Base-by-base conservation (phyloP, 2,888 invertebrate species). In the Vannuccia rotundouncinata region DNA sequence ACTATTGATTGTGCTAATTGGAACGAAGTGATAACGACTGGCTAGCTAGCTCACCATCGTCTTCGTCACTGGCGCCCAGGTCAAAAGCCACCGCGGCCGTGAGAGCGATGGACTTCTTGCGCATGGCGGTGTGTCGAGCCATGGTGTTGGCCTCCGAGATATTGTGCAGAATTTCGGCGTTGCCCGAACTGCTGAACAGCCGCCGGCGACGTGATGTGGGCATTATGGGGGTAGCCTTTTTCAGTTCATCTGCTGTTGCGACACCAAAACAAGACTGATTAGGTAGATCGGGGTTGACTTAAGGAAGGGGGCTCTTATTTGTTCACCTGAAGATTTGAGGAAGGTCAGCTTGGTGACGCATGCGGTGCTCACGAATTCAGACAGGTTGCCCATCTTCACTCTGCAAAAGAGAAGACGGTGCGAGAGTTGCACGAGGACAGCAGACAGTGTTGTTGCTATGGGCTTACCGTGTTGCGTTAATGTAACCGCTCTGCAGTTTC, bases 301-400 rank as follows among this genome's bases (percentile, higher is more conserved):
- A 5, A 45, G 5, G 45, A 45, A 45, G 45, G 17, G 5, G 45
- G 10, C 5, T 10, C 22, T 13, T n/a, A 73, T 29, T 22, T 10
- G 60, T 59, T 79, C 78, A 79, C 79, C 79, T 2, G 74, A 25
- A 10, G 79, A 79, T 31, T 79, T 76, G 83, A 98, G 90, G 87
- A 97, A 98, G 88, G 95, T 96, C 83, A 99, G 90, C 89, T 97
- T 96, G 0, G 96, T 96, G 75, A 99, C 94, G 82, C 97, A 98
- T 0, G 98, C 98, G 0, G 99, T 99, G 85, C 93, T 96, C 81
- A 98, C 89, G 88, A 99, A 99, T 84, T 98, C 97, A 83, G 92
- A 93, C 31, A 99, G 89, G 86, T 93, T 93, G n/a, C 98, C 97
- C 81, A 99, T 89, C 81, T 95, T 94, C 0, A 99, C 97, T 84